Conservation (phyloP, 2,113 vertebrate species). For the Jaculus jaculus region DNA sequence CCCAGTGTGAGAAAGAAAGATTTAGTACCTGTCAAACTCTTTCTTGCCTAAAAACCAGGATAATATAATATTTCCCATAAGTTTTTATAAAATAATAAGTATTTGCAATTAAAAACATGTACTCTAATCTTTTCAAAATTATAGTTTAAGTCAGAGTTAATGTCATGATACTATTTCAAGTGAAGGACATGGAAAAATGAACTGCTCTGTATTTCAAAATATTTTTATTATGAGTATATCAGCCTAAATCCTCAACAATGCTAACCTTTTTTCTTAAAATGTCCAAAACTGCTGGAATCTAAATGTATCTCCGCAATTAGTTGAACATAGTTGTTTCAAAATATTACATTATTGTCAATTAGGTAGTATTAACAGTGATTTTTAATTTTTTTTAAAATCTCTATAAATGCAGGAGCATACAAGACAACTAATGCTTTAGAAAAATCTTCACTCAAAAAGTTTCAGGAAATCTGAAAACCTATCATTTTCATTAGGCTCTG, state of each 20-base stretch:
- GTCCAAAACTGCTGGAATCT: neutral
- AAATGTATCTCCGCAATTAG: neutral
- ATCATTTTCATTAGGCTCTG: neutral
- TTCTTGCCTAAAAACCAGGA: neutral
- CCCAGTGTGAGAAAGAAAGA: neutral
- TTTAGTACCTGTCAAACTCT: conserved; percentile 6
- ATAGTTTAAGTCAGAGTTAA: neutral
- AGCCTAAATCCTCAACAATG: neutral
- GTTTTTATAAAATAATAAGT: neutral
- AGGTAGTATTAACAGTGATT: neutral
- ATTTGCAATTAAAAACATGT: neutral
- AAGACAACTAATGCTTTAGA: neutral
- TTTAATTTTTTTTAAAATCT: neutral
- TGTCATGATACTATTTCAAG: neutral
- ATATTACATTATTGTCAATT: neutral
- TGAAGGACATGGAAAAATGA: neutral
- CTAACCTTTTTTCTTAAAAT: neutral
- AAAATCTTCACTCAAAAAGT: neutral
- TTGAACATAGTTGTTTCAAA: neutral
- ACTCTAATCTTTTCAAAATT: neutral
- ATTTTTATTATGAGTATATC: neutral
- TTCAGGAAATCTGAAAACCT: neutral
- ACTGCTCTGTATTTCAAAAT: neutral
- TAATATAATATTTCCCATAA: neutral
- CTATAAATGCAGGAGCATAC: neutral